These are phyloP conservation scores for human DNA, from an alignment of 2,113 vertebrate species.

Conservation along the genomic window GRCh38 chr5:59357501-59358000, in stretches of 20 bases:
- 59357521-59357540: constrained; percentile 74
- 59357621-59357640: constrained; percentile 44
- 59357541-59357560: constrained; percentile 45
- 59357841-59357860: constrained; percentile 35
- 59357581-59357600: constrained; percentile 43
- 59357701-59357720: neutral
- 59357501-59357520: constrained; percentile 80
- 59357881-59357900: constrained; percentile 64
- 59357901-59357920: constrained; percentile 57
- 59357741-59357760: neutral
- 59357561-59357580: constrained; percentile 52
- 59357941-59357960: neutral
- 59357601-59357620: constrained; percentile 44
- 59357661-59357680: constrained; percentile 15
- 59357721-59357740: neutral
- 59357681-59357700: constrained; percentile 35
- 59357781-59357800: neutral
- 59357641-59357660: constrained; percentile 15
- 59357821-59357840: constrained; percentile 31
- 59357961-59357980: constrained; percentile 60
- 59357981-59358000: neutral
- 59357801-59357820: neutral
- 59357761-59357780: neutral
- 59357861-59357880: constrained; percentile 41
- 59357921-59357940: constrained; percentile 73